Base-by-base conservation (phyloP, 2,113 vertebrate genomes). In the Dascyllus trimaculatus region DNA sequence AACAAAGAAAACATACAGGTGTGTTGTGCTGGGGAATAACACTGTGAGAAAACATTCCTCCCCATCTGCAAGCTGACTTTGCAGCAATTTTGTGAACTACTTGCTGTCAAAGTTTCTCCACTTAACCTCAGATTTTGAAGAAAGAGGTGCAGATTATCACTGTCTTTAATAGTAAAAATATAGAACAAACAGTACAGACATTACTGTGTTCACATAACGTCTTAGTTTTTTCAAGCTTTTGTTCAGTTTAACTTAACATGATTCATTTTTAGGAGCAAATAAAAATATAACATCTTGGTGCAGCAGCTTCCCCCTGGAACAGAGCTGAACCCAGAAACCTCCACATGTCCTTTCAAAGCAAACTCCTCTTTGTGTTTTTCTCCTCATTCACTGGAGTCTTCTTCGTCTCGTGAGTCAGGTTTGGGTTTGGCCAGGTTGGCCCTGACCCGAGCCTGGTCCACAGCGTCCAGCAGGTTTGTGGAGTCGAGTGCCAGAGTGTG, bases 381-480 rank as follows among this genome's bases (percentile, higher is more conserved):
- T 18, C 21, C 15, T 68, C 35, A 67, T n/a, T 79, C 19, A 24
- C 5, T 46, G 0, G 45, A 51, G 0, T 35, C 40, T 22, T 96
- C 95, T 94, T 91, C 25, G 79, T 94, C 96, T 1, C 94, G 94
- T 62, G 94, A 78, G 19, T 43, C 59, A 0, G 77, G 84, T 75
- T 78, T 93, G 9, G 91, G 92, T 71, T 89, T 95, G 45, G 91
- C 96, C 11, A 96, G 88, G 49, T 96, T 95, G 73, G 95, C 96
- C 69, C 93, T 91, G 68, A 98, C 92, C 52, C 95, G 95, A 62
- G 97, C 96, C 91, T 99, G 98, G 84, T 99, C 98, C 87, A 99
- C 97, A 0, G 97, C 97, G 0, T 99, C 97, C 83, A 99, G 95
- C 32, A 99, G 95, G 90, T 97, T 99, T 88, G 99, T 99, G 88